Base-by-base conservation (phyloP, 2,797 vertebrate species). In the Enteromius thamalakanensis region DNA sequence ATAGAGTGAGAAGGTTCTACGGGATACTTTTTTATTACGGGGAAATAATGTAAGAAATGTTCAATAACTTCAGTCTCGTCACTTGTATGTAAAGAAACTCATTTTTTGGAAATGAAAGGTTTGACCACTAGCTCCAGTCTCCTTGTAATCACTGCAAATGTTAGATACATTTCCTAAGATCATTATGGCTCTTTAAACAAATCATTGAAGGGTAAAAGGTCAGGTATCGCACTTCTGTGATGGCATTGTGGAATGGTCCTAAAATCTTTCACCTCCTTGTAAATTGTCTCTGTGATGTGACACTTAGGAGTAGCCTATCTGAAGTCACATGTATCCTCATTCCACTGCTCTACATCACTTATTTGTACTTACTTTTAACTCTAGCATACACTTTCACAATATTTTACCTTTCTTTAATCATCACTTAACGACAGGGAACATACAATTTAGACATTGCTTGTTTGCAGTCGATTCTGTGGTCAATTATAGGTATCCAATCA, bases 271-370 rank as follows among this genome's bases (percentile, higher is more conserved):
- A 81, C n/a, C 9, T 11, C 11, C 51, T 23, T 89, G 92, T 88
- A 42, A 92, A 91, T 90, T 89, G 87, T 88, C 60, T 70, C 34
- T 55, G 77, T 81, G 58, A 71, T 86, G 55, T 65, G 80, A 65
- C 69, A 67, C 62, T 75, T 40, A 49, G 23, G 9, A 55, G 29
- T 21, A 42, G 40, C 40, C 40, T 42, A 71, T 69, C 68, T 77
- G 86, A 82, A 79, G 81, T 87, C 76, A 83, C 65, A 71, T 75
- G 65, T n/a, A 32, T 67, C 51, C 26, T 67, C 37, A n/a, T 53
- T 65, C 42, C 26, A 23, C 17, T 58, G 14, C 40, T n/a, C 47
- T 81, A 64, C 80, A 64, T 47, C 53, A 60, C 11, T 70, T 67
- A 17, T 53, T 3, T 5, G 45, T 68, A 34, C n/a, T n/a, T 23